Percentiles rank a stretch among this genome's conserved stretches.
phyloP scores from a whole-genome alignment of 2,888 invertebrate species.

The Baccha elongata region DNA sequence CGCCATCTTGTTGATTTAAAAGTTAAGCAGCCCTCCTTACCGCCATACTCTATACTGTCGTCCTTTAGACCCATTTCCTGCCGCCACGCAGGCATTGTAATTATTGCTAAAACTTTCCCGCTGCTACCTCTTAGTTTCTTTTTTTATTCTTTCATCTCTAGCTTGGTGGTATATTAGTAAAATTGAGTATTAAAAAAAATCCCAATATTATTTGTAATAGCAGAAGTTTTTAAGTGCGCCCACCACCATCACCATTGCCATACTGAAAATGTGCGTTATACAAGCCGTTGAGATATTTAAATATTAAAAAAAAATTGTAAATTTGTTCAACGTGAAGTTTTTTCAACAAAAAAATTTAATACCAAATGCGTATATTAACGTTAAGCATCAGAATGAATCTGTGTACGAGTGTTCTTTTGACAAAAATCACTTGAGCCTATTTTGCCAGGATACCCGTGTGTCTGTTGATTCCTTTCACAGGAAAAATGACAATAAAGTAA shows the following conservation, averaged over 20 bases:
- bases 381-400: not conserved
- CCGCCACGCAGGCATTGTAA: slow-evolving; percentile 46
- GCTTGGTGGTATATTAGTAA: slow-evolving; percentile 49
- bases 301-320: slow-evolving; percentile 31
- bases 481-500: not conserved
- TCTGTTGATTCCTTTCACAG: slow-evolving; percentile 5
- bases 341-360: not conserved
- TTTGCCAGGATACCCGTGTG: slow-evolving; percentile 1
- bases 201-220: slow-evolving; percentile 54
- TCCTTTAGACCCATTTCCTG: not conserved
- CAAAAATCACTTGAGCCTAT: slow-evolving; percentile 4
- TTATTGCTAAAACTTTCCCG: slow-evolving; percentile 65
- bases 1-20: slow-evolving; percentile 73
- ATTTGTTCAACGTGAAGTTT: slow-evolving; percentile 6
- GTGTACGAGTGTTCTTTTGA: not conserved
- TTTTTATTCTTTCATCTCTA: not conserved
- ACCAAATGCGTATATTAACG: not conserved
- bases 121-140: slow-evolving; percentile 15
- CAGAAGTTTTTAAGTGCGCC: slow-evolving; percentile 61
- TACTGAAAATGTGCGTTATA: slow-evolving; percentile 35
- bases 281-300: slow-evolving; percentile 41
- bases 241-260: slow-evolving; percentile 4
- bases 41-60: not conserved
- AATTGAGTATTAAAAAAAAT: slow-evolving; percentile 50
- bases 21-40: slow-evolving; percentile 49